These are phyloP conservation scores for Anoura caudifer DNA, from an alignment of 2,113 vertebrate genomes.

Conservation along the genomic window DNA sequence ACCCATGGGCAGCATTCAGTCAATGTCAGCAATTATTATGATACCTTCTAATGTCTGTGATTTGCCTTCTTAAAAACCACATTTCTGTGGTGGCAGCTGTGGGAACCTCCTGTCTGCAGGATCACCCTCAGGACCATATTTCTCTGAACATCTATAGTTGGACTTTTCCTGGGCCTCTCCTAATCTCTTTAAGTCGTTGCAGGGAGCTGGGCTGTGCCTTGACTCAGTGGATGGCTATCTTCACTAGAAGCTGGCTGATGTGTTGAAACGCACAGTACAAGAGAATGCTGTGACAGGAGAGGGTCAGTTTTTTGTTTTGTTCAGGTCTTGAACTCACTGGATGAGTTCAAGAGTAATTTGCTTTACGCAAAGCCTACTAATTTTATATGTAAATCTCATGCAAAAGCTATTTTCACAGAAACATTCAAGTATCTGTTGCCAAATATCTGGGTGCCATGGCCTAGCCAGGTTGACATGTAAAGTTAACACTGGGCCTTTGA, in stretches of 20 bases:
- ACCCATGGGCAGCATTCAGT: fast-evolving
- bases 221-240: not conserved
- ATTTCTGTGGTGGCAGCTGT: not conserved
- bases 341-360: not conserved
- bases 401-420: not conserved
- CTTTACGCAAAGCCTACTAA: not conserved
- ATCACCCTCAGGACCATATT: not conserved
- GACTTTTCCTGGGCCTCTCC: not conserved
- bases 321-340: not conserved
- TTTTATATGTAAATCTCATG: not conserved
- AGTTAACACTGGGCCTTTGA: no score
- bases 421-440: not conserved
- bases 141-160: not conserved
- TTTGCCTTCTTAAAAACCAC: not conserved
- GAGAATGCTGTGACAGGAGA: not conserved
- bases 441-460: not conserved
- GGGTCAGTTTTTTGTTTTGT: not conserved
- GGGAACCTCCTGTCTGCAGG: not conserved
- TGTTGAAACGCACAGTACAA: fast-evolving
- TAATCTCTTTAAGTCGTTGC: no score
- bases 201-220: no score
- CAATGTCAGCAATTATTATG: no score
- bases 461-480: no score
- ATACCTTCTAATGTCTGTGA: not conserved
- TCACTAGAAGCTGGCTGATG: fast-evolving